Conservation (phyloP, 2,888 invertebrate genomes). For the Lepidonotus clava region DNA sequence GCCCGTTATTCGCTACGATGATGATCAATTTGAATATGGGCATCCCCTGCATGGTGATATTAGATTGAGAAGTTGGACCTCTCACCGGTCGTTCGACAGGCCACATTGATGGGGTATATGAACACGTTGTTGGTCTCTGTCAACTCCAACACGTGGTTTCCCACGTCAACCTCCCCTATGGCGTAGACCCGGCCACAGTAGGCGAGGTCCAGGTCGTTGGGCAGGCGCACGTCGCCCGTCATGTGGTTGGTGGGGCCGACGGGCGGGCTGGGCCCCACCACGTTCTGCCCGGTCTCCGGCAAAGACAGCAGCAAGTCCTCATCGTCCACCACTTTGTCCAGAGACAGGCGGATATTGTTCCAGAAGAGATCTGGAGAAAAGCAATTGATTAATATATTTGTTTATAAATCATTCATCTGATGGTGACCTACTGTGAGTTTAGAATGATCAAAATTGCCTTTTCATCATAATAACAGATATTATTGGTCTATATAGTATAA, state of each 20-base stretch:
- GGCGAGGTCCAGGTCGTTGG: neutral
- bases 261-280: conserved; percentile 2
- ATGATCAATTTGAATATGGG: too few relatives aligned
- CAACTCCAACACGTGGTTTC: neutral
- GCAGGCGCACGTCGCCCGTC: neutral
- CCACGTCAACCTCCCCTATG: neutral
- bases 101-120: neutral
- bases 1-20: too few relatives aligned
- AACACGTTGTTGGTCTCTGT: neutral
- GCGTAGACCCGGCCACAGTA: conserved; percentile 17
- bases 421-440: too few relatives aligned
- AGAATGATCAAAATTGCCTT: too few relatives aligned
- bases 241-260: neutral
- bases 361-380: neutral
- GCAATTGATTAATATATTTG: too few relatives aligned
- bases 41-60: too few relatives aligned
- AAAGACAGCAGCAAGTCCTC: neutral
- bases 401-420: too few relatives aligned
- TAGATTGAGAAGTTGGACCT: too few relatives aligned
- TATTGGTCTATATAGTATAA: too few relatives aligned
- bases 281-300: neutral
- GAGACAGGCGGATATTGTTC: neutral
- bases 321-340: neutral
- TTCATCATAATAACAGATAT: too few relatives aligned
- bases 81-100: neutral